Percentiles rank a stretch among this genome's conserved stretches.
Evolutionary conservation across 2,888 invertebrate species (phyloP).

Genomic region (Pachliopta kotzebuea): DNA sequence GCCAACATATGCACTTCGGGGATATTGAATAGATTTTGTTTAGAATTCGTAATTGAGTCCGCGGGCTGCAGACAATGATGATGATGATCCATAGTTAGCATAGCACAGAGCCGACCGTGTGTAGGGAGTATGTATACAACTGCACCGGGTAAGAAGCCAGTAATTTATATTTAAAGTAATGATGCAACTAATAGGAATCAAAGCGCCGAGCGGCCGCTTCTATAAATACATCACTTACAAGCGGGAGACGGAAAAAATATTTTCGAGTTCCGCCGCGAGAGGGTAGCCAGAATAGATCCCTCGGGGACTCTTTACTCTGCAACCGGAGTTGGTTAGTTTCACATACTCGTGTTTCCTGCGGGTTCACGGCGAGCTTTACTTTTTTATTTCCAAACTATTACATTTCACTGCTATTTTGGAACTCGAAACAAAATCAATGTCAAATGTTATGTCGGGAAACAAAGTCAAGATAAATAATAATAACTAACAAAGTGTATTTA

Average conservation of each 20-base stretch:
- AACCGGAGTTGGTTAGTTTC: conserved; percentile 57
- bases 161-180: conserved; percentile 42
- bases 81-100: too few species aligned
- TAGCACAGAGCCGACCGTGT: too few species aligned
- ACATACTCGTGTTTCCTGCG: conserved; percentile 46
- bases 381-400: conserved; percentile 26
- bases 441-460: not conserved
- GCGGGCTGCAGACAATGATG: too few species aligned
- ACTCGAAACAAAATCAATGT: conserved; percentile 10
- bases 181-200: conserved; percentile 48
- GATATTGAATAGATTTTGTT: too few species aligned
- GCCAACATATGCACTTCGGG: too few species aligned
- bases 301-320: conserved; percentile 68
- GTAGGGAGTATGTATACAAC: too few species aligned
- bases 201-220: conserved; percentile 60
- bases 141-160: not conserved
- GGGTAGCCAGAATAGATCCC: conserved; percentile 76
- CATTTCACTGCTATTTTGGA: conserved; percentile 19
- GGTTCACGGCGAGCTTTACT: conserved; percentile 20
- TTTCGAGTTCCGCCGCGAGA: conserved; percentile 49
- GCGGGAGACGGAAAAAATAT: conserved; percentile 52
- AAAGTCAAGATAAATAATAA: too few species aligned
- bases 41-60: too few species aligned
- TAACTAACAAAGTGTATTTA: too few species aligned
- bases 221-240: conserved; percentile 73